Percentiles rank a stretch among this genome's conserved stretches.
These are phyloP conservation scores for Calephelis nemesis DNA, from an alignment of 1,140 invertebrate species.

Conservation along the genomic window DNA sequence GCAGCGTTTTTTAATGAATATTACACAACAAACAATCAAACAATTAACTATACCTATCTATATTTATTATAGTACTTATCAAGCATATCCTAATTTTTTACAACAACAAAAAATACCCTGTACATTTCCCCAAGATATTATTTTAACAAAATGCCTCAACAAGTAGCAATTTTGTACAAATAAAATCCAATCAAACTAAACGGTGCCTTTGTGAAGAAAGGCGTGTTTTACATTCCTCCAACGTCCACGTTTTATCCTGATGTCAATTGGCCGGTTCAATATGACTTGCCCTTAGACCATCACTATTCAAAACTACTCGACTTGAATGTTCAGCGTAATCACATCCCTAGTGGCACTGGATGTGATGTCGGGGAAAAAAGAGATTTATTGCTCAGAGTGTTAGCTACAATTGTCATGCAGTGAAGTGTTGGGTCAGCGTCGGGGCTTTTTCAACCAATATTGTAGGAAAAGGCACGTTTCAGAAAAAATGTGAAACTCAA, in stretches of 20 bases:
- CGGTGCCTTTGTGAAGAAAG: conserved; percentile 8
- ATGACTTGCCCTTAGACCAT: conserved; percentile 38
- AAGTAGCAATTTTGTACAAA: background rate
- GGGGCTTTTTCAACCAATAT: conserved; percentile 16
- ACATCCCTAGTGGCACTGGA: conserved; percentile 28
- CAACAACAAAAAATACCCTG: background rate
- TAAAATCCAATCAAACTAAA: background rate
- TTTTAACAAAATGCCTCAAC: background rate
- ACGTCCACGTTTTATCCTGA: conserved; percentile 11
- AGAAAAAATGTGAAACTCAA: conserved; percentile 5
- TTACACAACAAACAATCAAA: too few relatives aligned
- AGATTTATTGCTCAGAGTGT: conserved; percentile 35
- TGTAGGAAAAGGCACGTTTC: conserved; percentile 18
- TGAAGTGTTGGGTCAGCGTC: conserved; percentile 22
- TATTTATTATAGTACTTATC: too few relatives aligned
- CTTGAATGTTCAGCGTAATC: conserved; percentile 39
- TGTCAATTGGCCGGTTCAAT: conserved; percentile 39
- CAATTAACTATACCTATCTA: too few relatives aligned
- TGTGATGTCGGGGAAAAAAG: conserved; percentile 37
- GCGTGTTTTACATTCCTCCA: conserved; percentile 28
- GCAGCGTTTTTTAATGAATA: too few relatives aligned
- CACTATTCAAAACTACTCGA: conserved; percentile 40
- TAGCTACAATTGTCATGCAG: conserved; percentile 28
- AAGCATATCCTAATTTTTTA: too few relatives aligned
- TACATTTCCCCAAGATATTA: too few relatives aligned